Conservation (phyloP, 1,140 invertebrate species). For the Neuroterus valhalla region DNA sequence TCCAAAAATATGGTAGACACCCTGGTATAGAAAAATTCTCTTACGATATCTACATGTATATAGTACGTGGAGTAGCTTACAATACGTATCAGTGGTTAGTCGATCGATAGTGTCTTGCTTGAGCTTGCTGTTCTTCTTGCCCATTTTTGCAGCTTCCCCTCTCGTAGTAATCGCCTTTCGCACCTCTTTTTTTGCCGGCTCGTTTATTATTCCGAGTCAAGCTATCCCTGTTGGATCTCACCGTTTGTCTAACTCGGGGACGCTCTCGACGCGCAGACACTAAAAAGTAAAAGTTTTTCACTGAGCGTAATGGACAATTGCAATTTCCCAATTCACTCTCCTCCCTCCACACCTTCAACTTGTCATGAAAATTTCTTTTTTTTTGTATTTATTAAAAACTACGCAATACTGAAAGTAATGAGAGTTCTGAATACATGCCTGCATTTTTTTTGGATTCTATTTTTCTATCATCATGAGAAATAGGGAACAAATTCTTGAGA, state of each 20-base stretch:
- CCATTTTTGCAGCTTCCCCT: constrained; percentile 58
- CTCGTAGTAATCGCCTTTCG: constrained; percentile 33
- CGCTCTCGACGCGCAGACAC: not conserved
- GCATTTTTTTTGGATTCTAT: no score
- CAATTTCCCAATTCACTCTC: constrained; percentile 30
- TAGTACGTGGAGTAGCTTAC: constrained; percentile 81
- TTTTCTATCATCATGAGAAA: no score
- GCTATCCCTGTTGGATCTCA: constrained; percentile 42
- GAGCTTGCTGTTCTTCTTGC: constrained; percentile 93
- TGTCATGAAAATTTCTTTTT: not conserved
- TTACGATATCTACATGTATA: no score
- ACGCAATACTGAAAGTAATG: no score
- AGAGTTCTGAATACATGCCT: no score
- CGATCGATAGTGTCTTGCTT: constrained; percentile 94
- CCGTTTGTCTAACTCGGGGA: constrained; percentile 48
- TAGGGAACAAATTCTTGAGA: no score
- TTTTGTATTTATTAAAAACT: not conserved
- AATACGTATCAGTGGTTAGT: constrained; percentile 91
- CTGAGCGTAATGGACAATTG: constrained; percentile 6
- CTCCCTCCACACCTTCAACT: not conserved
- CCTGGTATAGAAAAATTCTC: no score
- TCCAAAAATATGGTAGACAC: no score
- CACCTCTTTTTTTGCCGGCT: not conserved
- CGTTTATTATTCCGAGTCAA: constrained; percentile 26
- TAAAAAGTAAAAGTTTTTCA: constrained; percentile 18